Conservation (phyloP, 2,797 vertebrate genomes). For the Cacajao melanocephalus region DNA sequence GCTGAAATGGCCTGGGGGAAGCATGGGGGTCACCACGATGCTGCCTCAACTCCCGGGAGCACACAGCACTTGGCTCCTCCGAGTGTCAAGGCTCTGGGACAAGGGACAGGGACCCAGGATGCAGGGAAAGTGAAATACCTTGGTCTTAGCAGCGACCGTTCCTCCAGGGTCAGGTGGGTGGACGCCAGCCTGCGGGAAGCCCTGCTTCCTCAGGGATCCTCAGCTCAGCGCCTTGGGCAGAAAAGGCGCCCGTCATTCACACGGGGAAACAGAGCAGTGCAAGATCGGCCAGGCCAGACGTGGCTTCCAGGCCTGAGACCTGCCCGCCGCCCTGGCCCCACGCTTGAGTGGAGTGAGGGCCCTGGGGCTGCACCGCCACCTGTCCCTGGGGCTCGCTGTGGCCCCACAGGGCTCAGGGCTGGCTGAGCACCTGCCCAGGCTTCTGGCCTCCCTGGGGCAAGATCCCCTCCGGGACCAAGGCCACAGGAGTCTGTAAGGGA, state of each 20-base stretch:
- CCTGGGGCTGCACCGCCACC: not conserved
- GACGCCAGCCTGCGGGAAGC: too few relatives aligned
- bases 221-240: not conserved
- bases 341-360: too few relatives aligned
- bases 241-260: not conserved
- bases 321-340: not conserved
- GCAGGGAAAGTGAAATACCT: not conserved
- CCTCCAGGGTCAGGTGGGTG: not conserved
- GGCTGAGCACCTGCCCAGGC: not conserved
- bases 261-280: not conserved
- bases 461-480: not conserved
- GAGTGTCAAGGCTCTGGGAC: too few relatives aligned
- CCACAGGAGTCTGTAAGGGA: not conserved
- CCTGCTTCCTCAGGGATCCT: not conserved
- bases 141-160: not conserved
- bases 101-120: not conserved
- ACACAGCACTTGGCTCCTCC: too few relatives aligned
- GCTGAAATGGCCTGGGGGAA: not conserved
- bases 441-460: not conserved
- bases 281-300: not conserved
- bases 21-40: too few relatives aligned
- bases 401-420: not conserved
- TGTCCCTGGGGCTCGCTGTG: not conserved
- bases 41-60: too few relatives aligned
- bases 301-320: not conserved